phyloP scores from a whole-genome alignment of 2,797 vertebrate species.

The Neostethus bicornis region DNA sequence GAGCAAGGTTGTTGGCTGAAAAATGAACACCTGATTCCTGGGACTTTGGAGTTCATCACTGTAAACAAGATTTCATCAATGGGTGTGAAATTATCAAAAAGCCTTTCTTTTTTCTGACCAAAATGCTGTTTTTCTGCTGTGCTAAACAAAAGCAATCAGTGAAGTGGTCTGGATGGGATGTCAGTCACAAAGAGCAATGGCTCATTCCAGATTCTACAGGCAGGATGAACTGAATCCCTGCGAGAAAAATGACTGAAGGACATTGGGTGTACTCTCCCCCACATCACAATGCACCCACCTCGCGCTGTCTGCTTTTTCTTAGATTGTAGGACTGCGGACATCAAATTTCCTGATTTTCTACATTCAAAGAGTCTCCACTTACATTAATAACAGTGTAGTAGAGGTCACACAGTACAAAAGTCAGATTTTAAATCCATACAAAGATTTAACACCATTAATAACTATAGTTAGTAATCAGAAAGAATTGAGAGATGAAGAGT shows the following conservation, averaged over 20 bases:
- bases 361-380: conserved; percentile 61
- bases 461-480: conserved; percentile 6
- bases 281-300: conserved; percentile 14
- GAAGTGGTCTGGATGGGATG: conserved; percentile 55
- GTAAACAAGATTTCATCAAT: conserved; percentile 20
- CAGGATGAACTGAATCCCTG: conserved; percentile 46
- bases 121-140: conserved; percentile 34
- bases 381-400: conserved; percentile 54
- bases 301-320: conserved; percentile 40
- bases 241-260: conserved; percentile 60
- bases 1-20: conserved; percentile 34
- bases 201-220: conserved; percentile 74
- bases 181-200: conserved; percentile 66
- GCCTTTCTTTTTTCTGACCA: conserved; percentile 10
- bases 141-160: conserved; percentile 68
- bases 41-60: conserved; percentile 8
- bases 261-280: conserved; percentile 43
- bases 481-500: conserved; percentile 2
- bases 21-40: conserved; percentile 33
- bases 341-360: conserved; percentile 56
- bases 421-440: conserved; percentile 34
- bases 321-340: conserved; percentile 49
- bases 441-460: conserved; percentile 28
- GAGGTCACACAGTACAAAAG: conserved; percentile 38
- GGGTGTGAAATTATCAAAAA: conserved; percentile 41